These are phyloP conservation scores for Acronicta leporina DNA, from an alignment of 2,888 invertebrate genomes.

Conservation along the genomic window DNA sequence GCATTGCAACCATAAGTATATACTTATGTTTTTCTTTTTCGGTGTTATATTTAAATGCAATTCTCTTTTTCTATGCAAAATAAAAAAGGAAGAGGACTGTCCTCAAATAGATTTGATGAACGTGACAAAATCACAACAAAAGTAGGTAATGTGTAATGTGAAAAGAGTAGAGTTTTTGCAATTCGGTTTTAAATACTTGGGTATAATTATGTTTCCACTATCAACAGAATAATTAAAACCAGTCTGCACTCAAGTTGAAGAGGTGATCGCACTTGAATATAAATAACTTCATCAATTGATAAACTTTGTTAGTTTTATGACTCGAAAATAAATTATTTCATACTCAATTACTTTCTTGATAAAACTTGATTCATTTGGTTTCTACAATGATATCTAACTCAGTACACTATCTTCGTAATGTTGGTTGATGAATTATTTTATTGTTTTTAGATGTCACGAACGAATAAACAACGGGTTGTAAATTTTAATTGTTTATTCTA, in stretches of 20 bases:
- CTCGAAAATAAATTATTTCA: slow-evolving; percentile 23
- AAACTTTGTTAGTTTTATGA: slow-evolving; percentile 23
- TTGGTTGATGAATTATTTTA: slow-evolving; percentile 21
- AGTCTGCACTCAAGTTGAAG: slow-evolving; percentile 6
- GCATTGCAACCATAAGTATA: too few relatives aligned
- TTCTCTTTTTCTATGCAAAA: too few relatives aligned
- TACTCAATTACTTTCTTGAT: slow-evolving; percentile 19
- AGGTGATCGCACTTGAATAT: slow-evolving; percentile 33
- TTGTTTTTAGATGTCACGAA: slow-evolving; percentile 19
- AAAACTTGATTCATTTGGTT: slow-evolving; percentile 9
- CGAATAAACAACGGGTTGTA: background rate
- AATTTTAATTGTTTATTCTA: slow-evolving; percentile 11
- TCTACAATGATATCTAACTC: slow-evolving; percentile 4
- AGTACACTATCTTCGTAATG: slow-evolving; percentile 23
- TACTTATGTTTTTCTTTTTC: too few relatives aligned
- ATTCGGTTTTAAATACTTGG: too few relatives aligned
- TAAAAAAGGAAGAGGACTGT: too few relatives aligned
- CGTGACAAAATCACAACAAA: too few relatives aligned
- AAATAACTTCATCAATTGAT: slow-evolving; percentile 35
- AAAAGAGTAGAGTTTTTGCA: too few relatives aligned
- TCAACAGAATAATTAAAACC: slow-evolving; percentile 14
- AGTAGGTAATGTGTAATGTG: too few relatives aligned
- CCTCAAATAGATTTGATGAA: too few relatives aligned
- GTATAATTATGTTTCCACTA: background rate
- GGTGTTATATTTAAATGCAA: too few relatives aligned